These are phyloP conservation scores for Daphoenositta chrysoptera DNA, from an alignment of 2,113 vertebrate genomes.

Conservation along the genomic window DNA sequence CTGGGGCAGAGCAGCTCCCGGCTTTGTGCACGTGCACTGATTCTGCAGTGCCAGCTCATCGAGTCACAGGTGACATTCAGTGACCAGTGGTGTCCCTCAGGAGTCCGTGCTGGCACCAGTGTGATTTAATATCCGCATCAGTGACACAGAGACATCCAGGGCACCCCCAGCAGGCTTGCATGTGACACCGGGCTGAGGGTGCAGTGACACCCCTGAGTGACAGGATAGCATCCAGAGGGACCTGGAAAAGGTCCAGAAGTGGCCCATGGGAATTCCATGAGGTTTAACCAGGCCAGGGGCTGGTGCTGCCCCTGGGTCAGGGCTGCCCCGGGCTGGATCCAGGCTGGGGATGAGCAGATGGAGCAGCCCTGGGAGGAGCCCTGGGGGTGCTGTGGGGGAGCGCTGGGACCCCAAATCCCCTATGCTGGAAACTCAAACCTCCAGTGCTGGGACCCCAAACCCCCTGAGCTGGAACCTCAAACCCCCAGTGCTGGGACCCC, in stretches of 20 bases:
- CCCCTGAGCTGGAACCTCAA: too few species aligned
- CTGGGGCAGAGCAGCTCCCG: not conserved
- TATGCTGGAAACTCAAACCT: too few species aligned
- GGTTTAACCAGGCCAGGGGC: too few species aligned
- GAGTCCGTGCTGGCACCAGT: not conserved
- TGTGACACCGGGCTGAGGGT: not conserved
- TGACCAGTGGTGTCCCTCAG: not conserved
- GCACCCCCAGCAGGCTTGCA: not conserved
- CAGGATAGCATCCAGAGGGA: not conserved
- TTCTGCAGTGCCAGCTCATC: not conserved
- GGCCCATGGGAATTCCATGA: too few species aligned
- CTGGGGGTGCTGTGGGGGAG: not conserved
- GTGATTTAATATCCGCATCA: not conserved
- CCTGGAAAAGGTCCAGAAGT: too few species aligned
- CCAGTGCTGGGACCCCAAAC: too few species aligned
- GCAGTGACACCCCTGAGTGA: not conserved
- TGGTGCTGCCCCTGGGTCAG: not conserved
- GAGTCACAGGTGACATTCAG: not conserved
- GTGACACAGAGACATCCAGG: not conserved
- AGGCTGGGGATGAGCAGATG: too few species aligned
- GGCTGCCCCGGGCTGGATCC: too few species aligned
- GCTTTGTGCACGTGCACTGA: fast-evolving
- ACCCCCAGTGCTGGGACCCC: too few species aligned
- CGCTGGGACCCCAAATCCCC: not conserved
- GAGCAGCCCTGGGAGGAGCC: not conserved